Evolutionary conservation across 92 coral and sea anemone species (phyloP).

Genomic region (Ricordea florida): DNA sequence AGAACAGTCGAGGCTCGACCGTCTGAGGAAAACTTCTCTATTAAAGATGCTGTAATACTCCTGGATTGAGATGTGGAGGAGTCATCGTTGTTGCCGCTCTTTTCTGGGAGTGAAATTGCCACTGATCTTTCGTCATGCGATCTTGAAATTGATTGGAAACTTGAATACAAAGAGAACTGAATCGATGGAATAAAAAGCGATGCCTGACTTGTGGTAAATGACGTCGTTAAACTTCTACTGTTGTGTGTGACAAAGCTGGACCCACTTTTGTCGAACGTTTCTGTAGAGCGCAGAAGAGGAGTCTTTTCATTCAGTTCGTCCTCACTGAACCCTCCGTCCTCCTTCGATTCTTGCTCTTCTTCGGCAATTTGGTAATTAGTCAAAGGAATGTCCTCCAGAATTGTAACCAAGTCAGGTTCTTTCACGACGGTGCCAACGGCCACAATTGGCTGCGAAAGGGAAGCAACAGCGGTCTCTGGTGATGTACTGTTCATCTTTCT

Average conservation of each 20-base stretch:
- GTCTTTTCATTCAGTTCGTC: slow-evolving; percentile 48
- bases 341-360: slow-evolving; percentile 60
- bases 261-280: slow-evolving; percentile 35
- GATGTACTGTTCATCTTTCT: no score
- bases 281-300: slow-evolving; percentile 62
- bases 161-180: slow-evolving; percentile 82
- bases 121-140: slow-evolving; percentile 21
- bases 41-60: slow-evolving; percentile 55
- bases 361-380: slow-evolving; percentile 70
- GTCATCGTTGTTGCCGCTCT: neutral
- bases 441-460: neutral
- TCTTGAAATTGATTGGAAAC: slow-evolving; percentile 34
- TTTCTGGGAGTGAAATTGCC: slow-evolving; percentile 2
- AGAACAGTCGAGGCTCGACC: slow-evolving; percentile 75
- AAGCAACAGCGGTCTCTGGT: neutral
- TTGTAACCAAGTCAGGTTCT: slow-evolving; percentile 76
- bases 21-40: slow-evolving; percentile 72
- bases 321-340: slow-evolving; percentile 31
- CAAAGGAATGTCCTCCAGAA: slow-evolving; percentile 63
- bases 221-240: slow-evolving; percentile 52
- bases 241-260: slow-evolving; percentile 34
- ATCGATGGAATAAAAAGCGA: slow-evolving; percentile 87
- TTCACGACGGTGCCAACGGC: slow-evolving; percentile 27
- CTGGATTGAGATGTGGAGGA: neutral
- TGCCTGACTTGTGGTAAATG: slow-evolving; percentile 77